Evolutionary conservation across 2,113 vertebrate species (phyloP).

Genomic region (Thomomys bottae): DNA sequence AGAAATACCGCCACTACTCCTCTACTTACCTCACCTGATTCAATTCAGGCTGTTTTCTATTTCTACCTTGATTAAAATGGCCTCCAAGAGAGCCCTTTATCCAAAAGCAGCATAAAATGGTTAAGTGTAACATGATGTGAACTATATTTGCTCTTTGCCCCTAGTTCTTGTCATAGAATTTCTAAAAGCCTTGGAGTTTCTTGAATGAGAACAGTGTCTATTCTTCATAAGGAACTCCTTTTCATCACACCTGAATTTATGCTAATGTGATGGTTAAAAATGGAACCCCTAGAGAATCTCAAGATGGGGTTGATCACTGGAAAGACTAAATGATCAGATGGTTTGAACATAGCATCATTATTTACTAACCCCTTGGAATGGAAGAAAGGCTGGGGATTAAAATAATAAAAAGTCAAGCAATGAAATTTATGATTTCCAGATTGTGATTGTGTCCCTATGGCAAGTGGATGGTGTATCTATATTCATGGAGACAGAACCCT

Average conservation of each 20-base stretch:
- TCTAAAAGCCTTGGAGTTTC: not conserved
- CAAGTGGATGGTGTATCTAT: rapidly evolving
- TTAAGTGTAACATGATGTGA: not conserved
- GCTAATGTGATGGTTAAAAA: not conserved
- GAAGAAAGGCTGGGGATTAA: not conserved
- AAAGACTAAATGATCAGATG: not conserved
- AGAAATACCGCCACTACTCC: not conserved
- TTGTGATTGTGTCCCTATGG: not conserved
- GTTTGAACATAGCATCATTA: not conserved
- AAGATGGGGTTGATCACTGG: not conserved
- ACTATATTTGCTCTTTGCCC: not conserved
- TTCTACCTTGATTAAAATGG: not conserved
- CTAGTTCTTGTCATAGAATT: not conserved
- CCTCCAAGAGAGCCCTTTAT: not conserved
- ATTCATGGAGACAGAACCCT: not conserved
- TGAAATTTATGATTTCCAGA: not conserved
- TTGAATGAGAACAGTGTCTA: not conserved
- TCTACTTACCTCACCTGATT: not conserved
- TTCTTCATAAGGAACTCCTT: not conserved
- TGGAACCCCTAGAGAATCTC: not conserved
- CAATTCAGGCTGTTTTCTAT: not conserved
- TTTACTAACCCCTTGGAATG: not conserved
- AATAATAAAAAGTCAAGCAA: not conserved
- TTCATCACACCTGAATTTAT: not conserved
- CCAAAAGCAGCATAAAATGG: not conserved